phyloP scores from a whole-genome alignment of 2,797 vertebrate species.

The Gallinago stenura region DNA sequence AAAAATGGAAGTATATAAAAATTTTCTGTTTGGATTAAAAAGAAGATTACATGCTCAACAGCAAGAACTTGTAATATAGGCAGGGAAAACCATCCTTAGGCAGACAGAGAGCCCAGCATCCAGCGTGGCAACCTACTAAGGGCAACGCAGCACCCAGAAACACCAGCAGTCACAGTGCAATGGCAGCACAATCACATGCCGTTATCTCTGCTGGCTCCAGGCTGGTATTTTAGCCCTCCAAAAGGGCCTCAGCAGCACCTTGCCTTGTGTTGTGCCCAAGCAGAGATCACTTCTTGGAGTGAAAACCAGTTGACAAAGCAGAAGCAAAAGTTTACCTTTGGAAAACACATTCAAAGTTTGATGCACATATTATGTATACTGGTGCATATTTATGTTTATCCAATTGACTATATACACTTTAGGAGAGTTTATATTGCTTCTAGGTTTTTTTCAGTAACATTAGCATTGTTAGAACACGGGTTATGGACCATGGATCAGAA shows the following conservation, averaged over 20 bases:
- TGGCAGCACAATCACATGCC: neutral
- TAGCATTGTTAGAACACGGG: fast-evolving
- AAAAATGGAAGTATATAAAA: neutral
- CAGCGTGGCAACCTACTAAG: neutral
- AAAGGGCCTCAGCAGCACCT: neutral
- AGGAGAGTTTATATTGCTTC: neutral
- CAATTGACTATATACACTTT: fast-evolving
- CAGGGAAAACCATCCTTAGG: neutral
- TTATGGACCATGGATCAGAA: neutral
- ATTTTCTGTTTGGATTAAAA: neutral
- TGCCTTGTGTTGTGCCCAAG: no score
- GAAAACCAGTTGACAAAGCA: no score
- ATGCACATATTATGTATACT: fast-evolving
- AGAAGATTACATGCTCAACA: neutral
- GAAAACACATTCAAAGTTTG: neutral
- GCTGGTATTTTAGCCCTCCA: neutral
- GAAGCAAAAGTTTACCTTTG: neutral
- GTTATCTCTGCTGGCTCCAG: fast-evolving
- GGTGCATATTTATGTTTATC: fast-evolving
- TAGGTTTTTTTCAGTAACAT: neutral
- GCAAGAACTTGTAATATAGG: neutral
- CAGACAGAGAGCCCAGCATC: neutral
- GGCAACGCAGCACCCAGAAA: neutral
- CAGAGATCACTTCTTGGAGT: no score
- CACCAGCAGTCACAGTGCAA: fast-evolving